Conservation (phyloP, 2,797 vertebrate species). For the Dallia pectoralis region DNA sequence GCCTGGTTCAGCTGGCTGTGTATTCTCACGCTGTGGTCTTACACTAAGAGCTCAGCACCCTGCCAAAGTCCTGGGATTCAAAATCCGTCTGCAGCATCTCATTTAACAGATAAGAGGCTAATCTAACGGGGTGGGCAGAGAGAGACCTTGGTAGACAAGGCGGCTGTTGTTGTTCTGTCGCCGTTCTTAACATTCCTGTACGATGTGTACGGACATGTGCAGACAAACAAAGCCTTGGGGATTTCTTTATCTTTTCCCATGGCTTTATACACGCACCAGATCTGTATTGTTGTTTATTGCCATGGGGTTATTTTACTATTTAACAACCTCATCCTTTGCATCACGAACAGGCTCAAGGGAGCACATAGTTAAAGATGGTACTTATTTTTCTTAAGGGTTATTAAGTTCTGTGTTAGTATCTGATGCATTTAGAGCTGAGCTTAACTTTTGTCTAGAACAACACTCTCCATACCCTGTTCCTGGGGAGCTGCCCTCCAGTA, state of each 20-base stretch:
- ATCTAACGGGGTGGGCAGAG: constrained; percentile 64
- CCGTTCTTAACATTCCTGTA: constrained; percentile 67
- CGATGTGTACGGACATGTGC: constrained; percentile 65
- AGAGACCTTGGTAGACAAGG: constrained; percentile 63
- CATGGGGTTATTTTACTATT: constrained; percentile 39
- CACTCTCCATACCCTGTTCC: background rate
- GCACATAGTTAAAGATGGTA: background rate
- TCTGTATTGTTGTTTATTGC: constrained; percentile 10
- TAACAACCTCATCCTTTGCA: constrained; percentile 17
- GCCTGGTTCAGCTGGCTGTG: constrained; percentile 34
- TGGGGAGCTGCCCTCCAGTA: too few species aligned
- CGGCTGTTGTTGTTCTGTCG: constrained; percentile 60
- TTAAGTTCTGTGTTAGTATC: background rate
- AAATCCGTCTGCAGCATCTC: constrained; percentile 71
- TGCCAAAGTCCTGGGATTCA: constrained; percentile 62
- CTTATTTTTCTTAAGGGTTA: background rate
- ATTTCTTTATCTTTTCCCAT: constrained; percentile 37
- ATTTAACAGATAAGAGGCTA: constrained; percentile 76
- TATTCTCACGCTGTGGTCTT: constrained; percentile 38
- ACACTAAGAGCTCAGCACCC: constrained; percentile 54
- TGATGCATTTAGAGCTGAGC: constrained; percentile 13
- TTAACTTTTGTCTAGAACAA: constrained; percentile 41
- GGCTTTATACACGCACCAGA: constrained; percentile 5
- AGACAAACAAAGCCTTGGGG: constrained; percentile 58
- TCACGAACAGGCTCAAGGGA: background rate